Percentiles rank a stretch among this genome's conserved stretches.
Conservation (phyloP, 1,140 invertebrate genomes). For the Epicauta chinensis region DNA sequence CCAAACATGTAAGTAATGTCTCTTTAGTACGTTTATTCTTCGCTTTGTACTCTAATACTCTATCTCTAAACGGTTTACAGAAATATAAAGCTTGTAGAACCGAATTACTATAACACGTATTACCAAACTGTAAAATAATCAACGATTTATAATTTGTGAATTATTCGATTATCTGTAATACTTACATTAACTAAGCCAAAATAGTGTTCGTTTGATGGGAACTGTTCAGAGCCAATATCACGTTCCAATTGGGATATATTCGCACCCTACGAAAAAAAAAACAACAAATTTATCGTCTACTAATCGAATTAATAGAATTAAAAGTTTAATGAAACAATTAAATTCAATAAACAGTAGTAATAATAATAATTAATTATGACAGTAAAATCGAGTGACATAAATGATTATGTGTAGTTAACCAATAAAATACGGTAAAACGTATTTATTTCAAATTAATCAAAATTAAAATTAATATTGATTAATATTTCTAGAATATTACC, state of each 20-base stretch:
- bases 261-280: slow-evolving; percentile 68
- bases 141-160: slow-evolving; percentile 16
- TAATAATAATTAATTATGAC: too few species aligned
- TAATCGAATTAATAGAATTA: too few species aligned
- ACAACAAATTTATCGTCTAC: too few species aligned
- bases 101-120: slow-evolving; percentile 99
- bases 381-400: not conserved
- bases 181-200: slow-evolving; percentile 97
- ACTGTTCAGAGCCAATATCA: slow-evolving; percentile 95
- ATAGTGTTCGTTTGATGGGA: slow-evolving; percentile 97
- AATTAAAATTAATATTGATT: slow-evolving; percentile 5
- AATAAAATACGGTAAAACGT: not conserved
- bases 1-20: slow-evolving; percentile 93
- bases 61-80: slow-evolving; percentile 97
- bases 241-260: slow-evolving; percentile 97
- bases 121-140: slow-evolving; percentile 85
- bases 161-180: slow-evolving; percentile 4
- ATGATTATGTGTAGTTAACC: not conserved
- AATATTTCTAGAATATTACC: slow-evolving; percentile 29
- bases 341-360: not conserved
- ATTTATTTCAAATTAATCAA: not conserved
- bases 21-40: slow-evolving; percentile 98
- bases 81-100: slow-evolving; percentile 99
- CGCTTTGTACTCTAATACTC: slow-evolving; percentile 96
- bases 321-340: not conserved